Percentiles rank a stretch among this genome's conserved stretches.
phyloP scores from a whole-genome alignment of 2,888 invertebrate species.

The Chamaedrilus cognettii region DNA sequence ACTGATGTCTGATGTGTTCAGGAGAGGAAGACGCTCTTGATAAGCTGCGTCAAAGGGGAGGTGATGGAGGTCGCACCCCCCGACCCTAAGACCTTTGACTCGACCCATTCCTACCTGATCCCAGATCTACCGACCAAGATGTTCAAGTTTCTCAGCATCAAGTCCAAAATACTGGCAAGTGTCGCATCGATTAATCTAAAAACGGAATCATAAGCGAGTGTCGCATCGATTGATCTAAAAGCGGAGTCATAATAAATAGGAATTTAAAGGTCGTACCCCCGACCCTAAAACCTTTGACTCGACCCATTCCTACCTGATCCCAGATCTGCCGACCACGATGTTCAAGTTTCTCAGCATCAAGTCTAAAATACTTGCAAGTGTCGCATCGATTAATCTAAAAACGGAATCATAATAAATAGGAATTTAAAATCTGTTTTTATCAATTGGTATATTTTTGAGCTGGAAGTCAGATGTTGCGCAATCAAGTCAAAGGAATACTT shows the following conservation, averaged over 20 bases:
- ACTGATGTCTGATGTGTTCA: neutral
- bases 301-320: slow-evolving; percentile 53
- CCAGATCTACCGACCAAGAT: slow-evolving; percentile 41
- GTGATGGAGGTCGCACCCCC: slow-evolving; percentile 57
- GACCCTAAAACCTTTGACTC: slow-evolving; percentile 54
- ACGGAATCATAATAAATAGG: too few relatives aligned
- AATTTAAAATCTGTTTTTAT: too few relatives aligned
- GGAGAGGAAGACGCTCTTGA: slow-evolving; percentile 36
- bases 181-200: too few relatives aligned
- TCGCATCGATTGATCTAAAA: too few relatives aligned
- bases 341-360: slow-evolving; percentile 58
- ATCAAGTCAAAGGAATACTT: too few relatives aligned
- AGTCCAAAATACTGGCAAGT: slow-evolving; percentile 61
- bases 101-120: slow-evolving; percentile 54
- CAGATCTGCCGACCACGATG: slow-evolving; percentile 41
- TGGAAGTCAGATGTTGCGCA: too few relatives aligned
- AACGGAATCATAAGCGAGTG: too few relatives aligned
- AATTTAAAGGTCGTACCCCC: too few relatives aligned
- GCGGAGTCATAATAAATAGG: too few relatives aligned
- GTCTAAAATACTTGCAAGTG: slow-evolving; percentile 62
- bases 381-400: too few relatives aligned
- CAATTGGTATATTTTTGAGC: too few relatives aligned
- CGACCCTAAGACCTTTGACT: slow-evolving; percentile 52
- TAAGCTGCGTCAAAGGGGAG: slow-evolving; percentile 53
- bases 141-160: slow-evolving; percentile 56